These are phyloP conservation scores for Alligator sinensis DNA, from an alignment of 2,113 vertebrate genomes.

Conservation along the genomic window DNA sequence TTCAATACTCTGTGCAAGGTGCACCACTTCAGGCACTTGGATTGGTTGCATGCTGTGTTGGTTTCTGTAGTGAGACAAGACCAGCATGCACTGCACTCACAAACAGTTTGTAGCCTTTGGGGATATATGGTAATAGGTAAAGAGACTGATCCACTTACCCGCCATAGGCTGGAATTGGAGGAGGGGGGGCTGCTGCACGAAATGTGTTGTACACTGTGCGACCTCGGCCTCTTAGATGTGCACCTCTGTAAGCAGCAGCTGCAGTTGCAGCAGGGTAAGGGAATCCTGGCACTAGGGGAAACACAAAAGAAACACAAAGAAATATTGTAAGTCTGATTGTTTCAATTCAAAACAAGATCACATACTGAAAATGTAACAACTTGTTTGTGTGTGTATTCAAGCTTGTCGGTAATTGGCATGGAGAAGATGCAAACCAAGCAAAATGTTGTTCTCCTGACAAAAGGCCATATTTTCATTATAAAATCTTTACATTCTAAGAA, in stretches of 20 bases:
- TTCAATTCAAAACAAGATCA: background rate
- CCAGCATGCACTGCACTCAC: conserved; percentile 71
- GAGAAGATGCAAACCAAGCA: background rate
- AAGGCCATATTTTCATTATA: background rate
- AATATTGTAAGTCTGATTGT: rapidly evolving
- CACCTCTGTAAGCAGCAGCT: conserved; percentile 93
- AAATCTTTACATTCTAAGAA: rapidly evolving
- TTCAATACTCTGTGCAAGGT: conserved; percentile 81
- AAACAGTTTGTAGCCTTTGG: background rate
- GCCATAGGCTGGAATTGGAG: conserved; percentile 95
- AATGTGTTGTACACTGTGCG: conserved; percentile 96
- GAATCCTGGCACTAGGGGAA: conserved; percentile 90
- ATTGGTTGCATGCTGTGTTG: conserved; percentile 73
- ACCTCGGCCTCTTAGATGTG: conserved; percentile 92
- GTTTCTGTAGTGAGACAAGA: conserved; percentile 54
- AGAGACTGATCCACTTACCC: conserved; percentile 83
- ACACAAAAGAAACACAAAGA: background rate
- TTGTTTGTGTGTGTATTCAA: rapidly evolving
- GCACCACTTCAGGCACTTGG: conserved; percentile 71
- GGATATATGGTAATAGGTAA: background rate
- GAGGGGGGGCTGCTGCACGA: conserved; percentile 91
- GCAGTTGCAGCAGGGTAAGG: conserved; percentile 93
- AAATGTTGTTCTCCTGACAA: background rate
- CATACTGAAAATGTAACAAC: background rate
- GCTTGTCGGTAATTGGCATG: rapidly evolving